Evolutionary conservation across 2,113 vertebrate species (phyloP).

Genomic region (Pandion haliaetus): DNA sequence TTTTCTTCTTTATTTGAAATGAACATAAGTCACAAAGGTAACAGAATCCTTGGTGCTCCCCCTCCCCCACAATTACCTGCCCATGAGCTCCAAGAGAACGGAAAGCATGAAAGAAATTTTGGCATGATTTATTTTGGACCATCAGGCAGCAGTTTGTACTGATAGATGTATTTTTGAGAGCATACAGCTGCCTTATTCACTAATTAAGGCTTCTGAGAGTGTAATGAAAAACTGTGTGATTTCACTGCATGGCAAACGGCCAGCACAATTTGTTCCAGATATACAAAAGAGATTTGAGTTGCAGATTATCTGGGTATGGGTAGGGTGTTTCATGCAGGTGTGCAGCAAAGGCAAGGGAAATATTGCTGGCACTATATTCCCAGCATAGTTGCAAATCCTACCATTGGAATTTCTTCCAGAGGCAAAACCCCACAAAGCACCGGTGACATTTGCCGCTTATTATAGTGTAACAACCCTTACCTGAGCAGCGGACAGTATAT

Average conservation of each 20-base stretch:
- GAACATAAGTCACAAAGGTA: neutral
- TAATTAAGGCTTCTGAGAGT: slow-evolving; percentile 62
- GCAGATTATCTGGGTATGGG: slow-evolving; percentile 42
- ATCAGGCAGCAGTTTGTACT: slow-evolving; percentile 31
- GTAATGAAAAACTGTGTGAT: slow-evolving; percentile 55
- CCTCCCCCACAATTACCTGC: neutral
- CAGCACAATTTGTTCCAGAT: slow-evolving; percentile 70
- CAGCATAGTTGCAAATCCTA: neutral
- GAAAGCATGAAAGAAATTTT: neutral
- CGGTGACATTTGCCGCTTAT: neutral
- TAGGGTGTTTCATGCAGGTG: slow-evolving; percentile 44
- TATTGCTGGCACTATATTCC: neutral
- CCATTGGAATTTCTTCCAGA: neutral
- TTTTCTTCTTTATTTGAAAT: neutral
- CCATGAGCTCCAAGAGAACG: neutral
- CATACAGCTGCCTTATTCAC: slow-evolving; percentile 68
- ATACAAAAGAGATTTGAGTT: slow-evolving; percentile 60
- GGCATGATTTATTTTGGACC: slow-evolving; percentile 30
- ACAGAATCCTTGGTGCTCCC: neutral
- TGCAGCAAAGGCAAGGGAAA: neutral
- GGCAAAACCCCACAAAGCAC: neutral
- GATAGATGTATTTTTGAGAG: slow-evolving; percentile 63
- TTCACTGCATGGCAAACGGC: slow-evolving; percentile 61
- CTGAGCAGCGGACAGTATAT: neutral
- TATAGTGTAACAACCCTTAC: neutral